Conservation (phyloP, 2,888 invertebrate genomes). For the Plutella xylostella region DNA sequence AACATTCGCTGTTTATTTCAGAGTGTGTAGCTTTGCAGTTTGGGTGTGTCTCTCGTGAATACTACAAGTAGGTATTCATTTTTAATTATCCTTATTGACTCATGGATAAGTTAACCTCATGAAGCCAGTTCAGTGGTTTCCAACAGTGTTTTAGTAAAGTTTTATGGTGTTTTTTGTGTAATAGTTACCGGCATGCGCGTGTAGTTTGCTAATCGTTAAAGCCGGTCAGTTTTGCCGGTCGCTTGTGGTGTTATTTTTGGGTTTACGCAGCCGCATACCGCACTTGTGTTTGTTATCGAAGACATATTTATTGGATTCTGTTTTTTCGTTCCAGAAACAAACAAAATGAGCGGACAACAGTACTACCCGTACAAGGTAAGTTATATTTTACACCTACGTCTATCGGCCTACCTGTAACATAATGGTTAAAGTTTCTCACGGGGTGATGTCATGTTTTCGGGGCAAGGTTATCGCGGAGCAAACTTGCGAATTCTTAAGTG, state of each 20-base stretch:
- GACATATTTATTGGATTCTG: conserved; percentile 21
- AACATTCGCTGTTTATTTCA: conserved; percentile 42
- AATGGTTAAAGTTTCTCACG: conserved; percentile 40
- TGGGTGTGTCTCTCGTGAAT: conserved; percentile 48
- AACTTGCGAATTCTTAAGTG: no score
- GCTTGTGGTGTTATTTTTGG: conserved; percentile 46
- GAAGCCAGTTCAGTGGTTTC: no score
- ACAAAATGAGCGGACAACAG: conserved; percentile 81
- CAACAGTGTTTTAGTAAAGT: no score
- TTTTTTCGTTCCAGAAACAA: conserved; percentile 44
- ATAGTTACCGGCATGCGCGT: conserved; percentile 13
- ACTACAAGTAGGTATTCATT: conserved; percentile 50
- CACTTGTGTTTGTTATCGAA: conserved; percentile 24
- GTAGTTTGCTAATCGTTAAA: conserved; percentile 32
- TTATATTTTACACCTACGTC: conserved; percentile 35
- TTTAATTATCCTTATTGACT: no score
- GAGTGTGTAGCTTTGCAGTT: conserved; percentile 39
- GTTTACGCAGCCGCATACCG: no score
- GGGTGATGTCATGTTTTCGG: conserved; percentile 59
- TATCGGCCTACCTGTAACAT: conserved; percentile 13
- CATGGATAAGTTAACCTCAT: no score
- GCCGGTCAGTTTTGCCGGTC: conserved; percentile 28
- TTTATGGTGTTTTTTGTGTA: no score
- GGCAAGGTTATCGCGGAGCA: conserved; percentile 27
- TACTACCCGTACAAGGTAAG: conserved; percentile 90